phyloP scores from a whole-genome alignment of 1,140 invertebrate species.

The Drosophila murphyi region DNA sequence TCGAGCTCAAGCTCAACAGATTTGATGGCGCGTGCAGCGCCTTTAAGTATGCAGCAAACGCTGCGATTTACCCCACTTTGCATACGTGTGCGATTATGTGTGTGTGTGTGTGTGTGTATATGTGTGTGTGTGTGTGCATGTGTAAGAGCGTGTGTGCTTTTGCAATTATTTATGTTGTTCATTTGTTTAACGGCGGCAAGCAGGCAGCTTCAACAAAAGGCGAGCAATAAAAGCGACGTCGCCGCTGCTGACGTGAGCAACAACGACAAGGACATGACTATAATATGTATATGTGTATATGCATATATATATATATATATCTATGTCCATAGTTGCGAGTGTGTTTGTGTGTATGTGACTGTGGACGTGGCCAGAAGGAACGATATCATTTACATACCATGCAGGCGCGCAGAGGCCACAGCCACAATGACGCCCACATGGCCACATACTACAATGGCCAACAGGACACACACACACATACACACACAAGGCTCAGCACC shows the following conservation, averaged over 20 bases:
- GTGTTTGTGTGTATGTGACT: conserved; percentile 13
- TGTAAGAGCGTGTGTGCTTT: conserved; percentile 54
- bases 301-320: background rate
- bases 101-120: conserved; percentile 12
- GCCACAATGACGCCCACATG: conserved; percentile 61
- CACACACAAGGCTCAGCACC: conserved; percentile 16
- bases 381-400: conserved; percentile 83
- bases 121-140: conserved; percentile 8
- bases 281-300: background rate
- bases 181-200: conserved; percentile 75
- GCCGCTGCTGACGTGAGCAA: conserved; percentile 57
- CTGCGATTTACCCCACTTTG: conserved; percentile 72
- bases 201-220: conserved; percentile 75
- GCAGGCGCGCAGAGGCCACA: conserved; percentile 52
- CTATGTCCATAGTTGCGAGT: background rate
- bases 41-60: conserved; percentile 66
- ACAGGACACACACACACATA: conserved; percentile 31
- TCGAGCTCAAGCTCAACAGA: conserved; percentile 51
- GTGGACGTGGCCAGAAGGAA: conserved; percentile 78
- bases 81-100: conserved; percentile 39
- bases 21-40: conserved; percentile 52
- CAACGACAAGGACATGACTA: conserved; percentile 36
- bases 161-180: conserved; percentile 84
- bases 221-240: conserved; percentile 56
- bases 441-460: conserved; percentile 52